Percentiles rank a stretch among this genome's conserved stretches.
Conservation (phyloP, 64 coral and sea anemone genomes). For the Trachythela sp. region DNA sequence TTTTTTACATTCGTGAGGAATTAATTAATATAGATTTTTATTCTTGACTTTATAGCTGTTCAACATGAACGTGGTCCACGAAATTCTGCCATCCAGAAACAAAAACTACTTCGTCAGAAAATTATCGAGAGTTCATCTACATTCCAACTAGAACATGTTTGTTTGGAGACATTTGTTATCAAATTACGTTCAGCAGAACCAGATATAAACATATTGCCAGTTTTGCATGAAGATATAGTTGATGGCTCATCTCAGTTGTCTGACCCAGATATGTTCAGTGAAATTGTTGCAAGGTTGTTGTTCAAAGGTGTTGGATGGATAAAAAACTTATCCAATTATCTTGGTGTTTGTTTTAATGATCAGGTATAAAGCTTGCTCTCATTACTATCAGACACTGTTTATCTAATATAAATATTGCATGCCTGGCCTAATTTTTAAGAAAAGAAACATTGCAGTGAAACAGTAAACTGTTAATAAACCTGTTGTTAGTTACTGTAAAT, state of each 20-base stretch:
- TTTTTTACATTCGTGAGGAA: too few relatives aligned
- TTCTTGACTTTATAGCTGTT: constrained; percentile 86
- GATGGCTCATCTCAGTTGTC: neutral
- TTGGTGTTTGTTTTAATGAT: neutral
- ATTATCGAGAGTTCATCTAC: neutral
- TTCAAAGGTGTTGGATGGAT: constrained; percentile 14
- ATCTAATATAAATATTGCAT: neutral
- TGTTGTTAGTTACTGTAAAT: too few relatives aligned
- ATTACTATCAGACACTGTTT: neutral
- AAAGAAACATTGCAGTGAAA: too few relatives aligned
- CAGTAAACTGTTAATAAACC: too few relatives aligned
- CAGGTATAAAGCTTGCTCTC: neutral
- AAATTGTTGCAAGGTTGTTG: constrained; percentile 13
- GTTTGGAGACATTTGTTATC: neutral
- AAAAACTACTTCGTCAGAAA: constrained; percentile 27
- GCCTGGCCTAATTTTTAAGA: too few relatives aligned
- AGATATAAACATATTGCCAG: neutral
- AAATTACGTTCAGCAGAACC: neutral
- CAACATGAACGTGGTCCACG: constrained; percentile 96
- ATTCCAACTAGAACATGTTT: neutral
- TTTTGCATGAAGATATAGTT: neutral
- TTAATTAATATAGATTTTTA: too few relatives aligned
- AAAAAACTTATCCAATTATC: neutral
- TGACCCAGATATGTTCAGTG: neutral
- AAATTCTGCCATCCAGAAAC: constrained; percentile 78